These are phyloP conservation scores for Passer domesticus DNA, from an alignment of 2,113 vertebrate species.

Conservation along the genomic window DNA sequence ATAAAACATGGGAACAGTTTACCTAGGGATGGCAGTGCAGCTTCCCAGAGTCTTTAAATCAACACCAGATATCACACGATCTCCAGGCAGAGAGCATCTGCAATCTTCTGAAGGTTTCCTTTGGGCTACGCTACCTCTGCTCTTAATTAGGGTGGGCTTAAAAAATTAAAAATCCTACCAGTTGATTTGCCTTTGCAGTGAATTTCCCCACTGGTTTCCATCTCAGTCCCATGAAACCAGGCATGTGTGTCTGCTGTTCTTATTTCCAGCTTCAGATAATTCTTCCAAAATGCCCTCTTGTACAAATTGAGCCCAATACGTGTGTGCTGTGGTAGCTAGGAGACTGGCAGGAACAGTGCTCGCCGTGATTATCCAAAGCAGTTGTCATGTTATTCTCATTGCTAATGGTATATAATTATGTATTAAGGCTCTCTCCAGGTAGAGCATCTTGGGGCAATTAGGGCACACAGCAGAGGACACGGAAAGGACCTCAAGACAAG, in stretches of 20 bases:
- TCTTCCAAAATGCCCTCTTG: conserved; percentile 3
- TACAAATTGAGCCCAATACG: not conserved
- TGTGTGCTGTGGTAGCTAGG: conserved; percentile 43
- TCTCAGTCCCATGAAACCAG: not conserved
- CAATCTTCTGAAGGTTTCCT: not conserved
- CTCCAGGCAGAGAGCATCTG: not conserved
- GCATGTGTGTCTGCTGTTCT: not conserved
- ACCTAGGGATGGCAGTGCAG: not conserved
- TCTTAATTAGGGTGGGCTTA: not conserved
- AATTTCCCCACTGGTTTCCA: not conserved
- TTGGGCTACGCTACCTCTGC: not conserved
- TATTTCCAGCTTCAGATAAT: conserved; percentile 3
- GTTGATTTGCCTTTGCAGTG: not conserved
- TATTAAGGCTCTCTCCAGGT: conserved; percentile 57
- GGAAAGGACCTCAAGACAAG: conserved; percentile 4
- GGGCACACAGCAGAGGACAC: not conserved
- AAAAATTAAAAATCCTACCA: not conserved
- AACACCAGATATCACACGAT: not conserved
- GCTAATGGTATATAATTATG: conserved; percentile 39
- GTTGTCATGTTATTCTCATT: conserved; percentile 41
- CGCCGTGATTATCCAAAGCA: conserved; percentile 41
- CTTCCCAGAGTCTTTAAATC: conserved; percentile 12
- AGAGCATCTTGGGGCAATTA: conserved; percentile 42
- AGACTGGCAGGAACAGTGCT: conserved; percentile 56
- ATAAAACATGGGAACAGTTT: not conserved